Percentiles rank a stretch among this genome's conserved stretches.
Evolutionary conservation across 2,888 invertebrate species (phyloP).

Genomic region (Neuroscelio doddi): DNA sequence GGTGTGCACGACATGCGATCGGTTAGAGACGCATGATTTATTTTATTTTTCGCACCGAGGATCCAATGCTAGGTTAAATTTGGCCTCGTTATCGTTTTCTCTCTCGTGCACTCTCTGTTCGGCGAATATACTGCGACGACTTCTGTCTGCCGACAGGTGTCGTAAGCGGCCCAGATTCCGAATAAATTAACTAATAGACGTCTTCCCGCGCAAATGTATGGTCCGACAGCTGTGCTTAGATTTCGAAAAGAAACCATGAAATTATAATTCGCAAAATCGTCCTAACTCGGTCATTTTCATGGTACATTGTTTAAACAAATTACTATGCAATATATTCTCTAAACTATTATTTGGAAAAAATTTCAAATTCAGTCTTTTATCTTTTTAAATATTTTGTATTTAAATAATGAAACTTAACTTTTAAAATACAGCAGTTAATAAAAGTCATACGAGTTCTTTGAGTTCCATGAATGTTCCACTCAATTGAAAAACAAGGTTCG

Average conservation of each 20-base stretch:
- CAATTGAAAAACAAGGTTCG: too few species aligned
- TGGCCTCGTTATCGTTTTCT: slow-evolving; percentile 28
- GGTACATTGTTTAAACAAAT: too few species aligned
- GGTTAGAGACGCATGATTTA: slow-evolving; percentile 24
- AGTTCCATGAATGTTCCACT: too few species aligned
- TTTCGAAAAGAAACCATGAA: slow-evolving; percentile 23
- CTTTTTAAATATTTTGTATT: not conserved
- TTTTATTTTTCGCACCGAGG: slow-evolving; percentile 32
- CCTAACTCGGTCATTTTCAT: not conserved
- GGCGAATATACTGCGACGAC: slow-evolving; percentile 34
- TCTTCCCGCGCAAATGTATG: slow-evolving; percentile 56
- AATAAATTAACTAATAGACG: slow-evolving; percentile 60
- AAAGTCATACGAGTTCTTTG: too few species aligned
- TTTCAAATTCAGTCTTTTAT: too few species aligned
- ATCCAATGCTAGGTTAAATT: slow-evolving; percentile 39
- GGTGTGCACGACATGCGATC: slow-evolving; percentile 17
- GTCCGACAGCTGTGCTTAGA: slow-evolving; percentile 45
- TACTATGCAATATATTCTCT: too few species aligned
- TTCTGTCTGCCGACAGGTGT: slow-evolving; percentile 53
- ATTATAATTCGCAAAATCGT: not conserved
- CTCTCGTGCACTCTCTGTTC: slow-evolving; percentile 8
- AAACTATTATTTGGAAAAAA: too few species aligned
- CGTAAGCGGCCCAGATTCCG: slow-evolving; percentile 64
- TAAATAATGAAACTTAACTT: too few species aligned
- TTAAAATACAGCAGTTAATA: too few species aligned